Percentiles rank a stretch among this genome's conserved stretches.
Conservation (phyloP, 2,797 vertebrate genomes). For the Poeciliopsis infans region DNA sequence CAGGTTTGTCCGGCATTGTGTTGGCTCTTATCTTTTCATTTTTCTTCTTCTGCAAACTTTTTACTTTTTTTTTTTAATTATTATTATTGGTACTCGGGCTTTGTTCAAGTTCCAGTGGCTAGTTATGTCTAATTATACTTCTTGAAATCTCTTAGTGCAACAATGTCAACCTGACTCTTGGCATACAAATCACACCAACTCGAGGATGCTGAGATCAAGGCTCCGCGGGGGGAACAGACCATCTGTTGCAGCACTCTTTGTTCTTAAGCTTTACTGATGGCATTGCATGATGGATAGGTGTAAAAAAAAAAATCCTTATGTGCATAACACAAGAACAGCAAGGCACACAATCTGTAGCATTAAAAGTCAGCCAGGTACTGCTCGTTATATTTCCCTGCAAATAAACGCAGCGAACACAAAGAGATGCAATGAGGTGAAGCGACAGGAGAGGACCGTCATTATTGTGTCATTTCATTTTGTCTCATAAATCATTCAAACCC, state of each 20-base stretch:
- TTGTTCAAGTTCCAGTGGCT: not conserved
- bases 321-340: not conserved
- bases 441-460: conserved; percentile 60
- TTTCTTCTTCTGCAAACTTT: not conserved
- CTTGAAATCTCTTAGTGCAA: conserved; percentile 19
- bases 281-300: conserved; percentile 7
- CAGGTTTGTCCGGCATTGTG: not conserved
- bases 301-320: conserved; percentile 1
- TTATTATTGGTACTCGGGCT: not conserved
- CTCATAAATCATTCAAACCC: conserved; percentile 61
- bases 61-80: not conserved
- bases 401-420: conserved; percentile 38
- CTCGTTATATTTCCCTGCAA: conserved; percentile 20
- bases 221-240: conserved; percentile 12
- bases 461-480: conserved; percentile 60
- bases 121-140: conserved; percentile 26
- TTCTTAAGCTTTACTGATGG: conserved; percentile 19
- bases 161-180: conserved; percentile 21
- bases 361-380: conserved; percentile 18
- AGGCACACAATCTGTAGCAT: not conserved
- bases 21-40: not conserved
- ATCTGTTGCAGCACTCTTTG: conserved; percentile 36
- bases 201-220: conserved; percentile 30
- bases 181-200: conserved; percentile 25
- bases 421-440: conserved; percentile 32